Conservation (phyloP, 1,140 invertebrate species). For the Diachasma alloeum region DNA sequence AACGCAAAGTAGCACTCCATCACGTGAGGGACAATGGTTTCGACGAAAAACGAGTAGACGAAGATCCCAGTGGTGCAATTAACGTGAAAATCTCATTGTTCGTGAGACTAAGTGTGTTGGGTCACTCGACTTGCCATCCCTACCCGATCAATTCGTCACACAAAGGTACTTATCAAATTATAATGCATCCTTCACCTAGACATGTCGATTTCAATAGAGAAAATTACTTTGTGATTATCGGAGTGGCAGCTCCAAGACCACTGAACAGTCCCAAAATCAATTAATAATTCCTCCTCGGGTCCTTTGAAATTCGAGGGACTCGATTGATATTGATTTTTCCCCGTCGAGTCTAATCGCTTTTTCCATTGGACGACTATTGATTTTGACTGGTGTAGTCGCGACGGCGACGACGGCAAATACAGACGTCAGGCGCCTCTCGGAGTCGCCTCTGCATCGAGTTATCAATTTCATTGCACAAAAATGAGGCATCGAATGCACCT, state of each 20-base stretch:
- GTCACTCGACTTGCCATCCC: not conserved
- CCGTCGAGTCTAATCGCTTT: no score
- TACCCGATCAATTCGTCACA: not conserved
- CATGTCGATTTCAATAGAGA: no score
- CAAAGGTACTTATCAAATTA: not conserved
- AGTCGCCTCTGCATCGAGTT: no score
- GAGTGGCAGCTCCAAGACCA: no score
- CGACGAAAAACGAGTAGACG: constrained; percentile 27
- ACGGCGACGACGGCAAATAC: not conserved
- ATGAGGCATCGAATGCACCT: no score
- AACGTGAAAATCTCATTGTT: not conserved
- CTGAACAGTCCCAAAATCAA: no score
- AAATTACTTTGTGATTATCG: no score
- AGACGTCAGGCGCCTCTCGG: constrained; percentile 28
- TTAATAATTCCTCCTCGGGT: no score
- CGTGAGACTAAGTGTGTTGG: not conserved
- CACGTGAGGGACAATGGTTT: constrained; percentile 36
- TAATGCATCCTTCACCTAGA: not conserved
- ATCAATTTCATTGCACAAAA: no score
- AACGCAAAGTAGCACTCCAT: constrained; percentile 20
- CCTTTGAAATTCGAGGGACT: no score
- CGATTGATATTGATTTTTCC: no score
- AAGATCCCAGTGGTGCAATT: not conserved
- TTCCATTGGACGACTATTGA: constrained; percentile 15
- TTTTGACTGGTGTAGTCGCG: constrained; percentile 9